Base-by-base conservation (phyloP, 2,888 invertebrate species). In the Lissocephala sabroskyi region DNA sequence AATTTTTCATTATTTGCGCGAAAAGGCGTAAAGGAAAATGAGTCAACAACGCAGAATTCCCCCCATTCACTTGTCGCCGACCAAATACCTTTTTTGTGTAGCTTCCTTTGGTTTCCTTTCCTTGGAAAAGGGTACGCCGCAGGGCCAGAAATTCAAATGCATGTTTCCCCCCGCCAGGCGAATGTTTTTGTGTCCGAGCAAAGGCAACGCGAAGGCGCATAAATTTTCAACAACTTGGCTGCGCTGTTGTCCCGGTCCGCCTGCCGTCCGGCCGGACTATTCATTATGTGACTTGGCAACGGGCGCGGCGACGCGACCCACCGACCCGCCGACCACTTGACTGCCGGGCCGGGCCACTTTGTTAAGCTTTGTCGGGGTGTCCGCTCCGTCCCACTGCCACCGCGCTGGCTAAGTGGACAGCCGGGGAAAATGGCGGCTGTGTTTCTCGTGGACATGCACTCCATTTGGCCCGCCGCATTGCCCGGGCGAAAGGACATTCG, bases 201-300 rank as follows among this genome's bases (percentile, higher is more conserved):
- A 41, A 42, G 16, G 46, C 47, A 47, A 43, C 45, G 42, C 54
- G 60, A 57, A 49, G 60, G 51, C 45, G 61, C 54, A 71, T 66
- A 71, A 50, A 75, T 62, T 62, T 56, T 39, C 50, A 54, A 42
- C 50, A 39, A 45, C 53, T 47, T 61, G 62, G 48, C 58, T 50
- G 48, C 19, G 41, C 19, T 23, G 3, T 23, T 23, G 3, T 23
- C 7, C 7, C 7, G 3, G 3, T 23, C 3, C 23, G 7, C 23
- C 23, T 3, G 7, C 23, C 52, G 55, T 52, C 45, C 48, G 43
- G 48, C 54, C 45, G 30, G 23, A 40, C 59, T 49, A 65, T 68
- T 68, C 62, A 59, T 77, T 74, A 77, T 59, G 49, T 62, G 74
- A 57, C 71, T 65, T 54, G 77, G 59, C 53, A 43, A 19, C 37